Percentiles rank a stretch among this genome's conserved stretches.
phyloP scores from a whole-genome alignment of 2,113 vertebrate genomes.

The Sturnira hondurensis region DNA sequence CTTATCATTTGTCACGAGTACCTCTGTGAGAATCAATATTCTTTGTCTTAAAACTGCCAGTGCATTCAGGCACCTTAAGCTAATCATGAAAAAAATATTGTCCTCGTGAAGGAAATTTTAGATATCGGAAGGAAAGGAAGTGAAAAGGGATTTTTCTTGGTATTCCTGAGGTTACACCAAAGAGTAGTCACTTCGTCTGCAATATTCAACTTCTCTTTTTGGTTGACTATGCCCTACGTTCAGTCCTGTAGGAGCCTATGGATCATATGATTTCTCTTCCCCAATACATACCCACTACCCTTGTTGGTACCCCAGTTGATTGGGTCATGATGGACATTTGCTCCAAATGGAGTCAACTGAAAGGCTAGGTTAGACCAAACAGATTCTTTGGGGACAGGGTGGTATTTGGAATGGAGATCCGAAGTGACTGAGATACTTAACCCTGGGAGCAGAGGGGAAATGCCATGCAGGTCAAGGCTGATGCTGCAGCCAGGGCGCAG shows the following conservation, averaged over 20 bases:
- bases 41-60: not conserved
- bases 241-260: not conserved
- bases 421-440: not conserved
- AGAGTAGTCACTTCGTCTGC: not conserved
- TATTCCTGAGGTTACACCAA: not conserved
- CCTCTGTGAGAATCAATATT: not conserved
- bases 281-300: not conserved
- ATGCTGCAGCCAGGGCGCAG: not conserved
- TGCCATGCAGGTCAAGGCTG: not conserved
- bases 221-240: not conserved
- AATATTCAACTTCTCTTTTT: not conserved
- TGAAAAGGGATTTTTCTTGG: not conserved
- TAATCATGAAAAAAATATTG: not conserved
- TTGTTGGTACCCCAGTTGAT: fast-evolving
- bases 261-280: not conserved
- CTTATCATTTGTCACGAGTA: not conserved
- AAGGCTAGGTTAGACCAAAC: not conserved
- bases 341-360: not conserved
- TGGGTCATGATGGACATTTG: not conserved
- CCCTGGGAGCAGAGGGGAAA: not conserved
- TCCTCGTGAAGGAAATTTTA: not conserved
- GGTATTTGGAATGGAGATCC: not conserved
- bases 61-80: not conserved
- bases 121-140: not conserved
- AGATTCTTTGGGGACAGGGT: not conserved